Conservation (phyloP, 2,797 vertebrate genomes). For the Ambastaia sidthimunki region DNA sequence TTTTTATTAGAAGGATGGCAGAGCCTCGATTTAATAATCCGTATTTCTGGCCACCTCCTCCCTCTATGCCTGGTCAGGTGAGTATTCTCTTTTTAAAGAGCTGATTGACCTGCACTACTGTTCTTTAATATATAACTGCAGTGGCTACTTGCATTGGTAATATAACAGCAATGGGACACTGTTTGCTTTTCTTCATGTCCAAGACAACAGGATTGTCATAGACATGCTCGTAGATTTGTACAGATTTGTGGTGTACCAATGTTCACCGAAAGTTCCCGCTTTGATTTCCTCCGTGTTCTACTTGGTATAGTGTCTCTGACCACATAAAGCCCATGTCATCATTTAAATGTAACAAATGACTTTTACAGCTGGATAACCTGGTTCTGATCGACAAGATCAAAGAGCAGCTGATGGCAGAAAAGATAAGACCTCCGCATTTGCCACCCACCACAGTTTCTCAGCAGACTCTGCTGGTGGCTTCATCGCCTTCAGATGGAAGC, state of each 20-base stretch:
- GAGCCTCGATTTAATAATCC: conserved; percentile 91
- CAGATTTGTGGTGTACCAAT: conserved; percentile 5
- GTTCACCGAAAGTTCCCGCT: background rate
- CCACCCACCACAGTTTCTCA: conserved; percentile 91
- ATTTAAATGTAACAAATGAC: conserved; percentile 75
- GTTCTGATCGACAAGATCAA: conserved; percentile 99
- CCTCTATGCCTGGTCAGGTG: conserved; percentile 90
- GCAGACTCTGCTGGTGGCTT: conserved; percentile 88
- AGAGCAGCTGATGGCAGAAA: conserved; percentile 99
- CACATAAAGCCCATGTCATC: conserved; percentile 25
- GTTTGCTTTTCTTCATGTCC: too few species aligned
- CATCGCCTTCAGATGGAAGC: conserved; percentile 83
- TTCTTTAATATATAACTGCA: background rate
- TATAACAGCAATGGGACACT: too few species aligned
- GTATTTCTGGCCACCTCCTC: conserved; percentile 90
- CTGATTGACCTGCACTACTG: background rate
- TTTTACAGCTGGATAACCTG: conserved; percentile 94
- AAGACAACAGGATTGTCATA: too few species aligned
- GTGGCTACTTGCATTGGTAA: background rate
- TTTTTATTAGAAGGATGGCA: conserved; percentile 80
- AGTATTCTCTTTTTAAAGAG: conserved; percentile 57
- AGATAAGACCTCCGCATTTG: conserved; percentile 94
- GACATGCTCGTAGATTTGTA: conserved; percentile 2
- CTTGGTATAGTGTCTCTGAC: conserved; percentile 13
- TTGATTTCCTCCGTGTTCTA: background rate